These are phyloP conservation scores for Rhinichthys osculus DNA, from an alignment of 2,797 vertebrate genomes.

Conservation along the genomic window DNA sequence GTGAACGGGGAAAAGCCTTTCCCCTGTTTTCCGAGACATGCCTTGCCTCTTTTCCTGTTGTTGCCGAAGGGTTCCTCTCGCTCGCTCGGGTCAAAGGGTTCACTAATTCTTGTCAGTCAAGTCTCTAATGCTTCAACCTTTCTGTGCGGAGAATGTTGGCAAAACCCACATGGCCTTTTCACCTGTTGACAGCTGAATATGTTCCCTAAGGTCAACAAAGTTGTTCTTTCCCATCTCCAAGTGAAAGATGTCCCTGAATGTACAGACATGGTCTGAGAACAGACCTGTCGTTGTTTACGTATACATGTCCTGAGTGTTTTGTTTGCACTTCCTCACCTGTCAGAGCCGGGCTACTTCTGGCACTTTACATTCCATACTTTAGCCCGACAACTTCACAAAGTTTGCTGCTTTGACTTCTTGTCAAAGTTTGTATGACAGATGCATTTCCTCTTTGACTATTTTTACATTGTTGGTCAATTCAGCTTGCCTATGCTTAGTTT, in stretches of 20 bases:
- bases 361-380: constrained; percentile 46
- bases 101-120: constrained; percentile 27
- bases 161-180: constrained; percentile 33
- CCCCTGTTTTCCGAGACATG: constrained; percentile 54
- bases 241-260: constrained; percentile 19
- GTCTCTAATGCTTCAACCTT: constrained; percentile 25
- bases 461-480: background rate
- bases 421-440: constrained; percentile 26
- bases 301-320: constrained; percentile 31
- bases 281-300: constrained; percentile 44
- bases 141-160: constrained; percentile 25
- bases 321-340: constrained; percentile 41
- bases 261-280: constrained; percentile 18
- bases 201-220: constrained; percentile 28
- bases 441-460: background rate
- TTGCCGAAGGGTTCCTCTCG: constrained; percentile 51
- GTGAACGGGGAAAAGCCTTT: constrained; percentile 55
- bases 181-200: constrained; percentile 42
- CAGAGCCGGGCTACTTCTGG: constrained; percentile 8
- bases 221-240: constrained; percentile 14
- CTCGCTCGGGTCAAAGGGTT: constrained; percentile 44
- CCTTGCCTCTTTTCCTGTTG: constrained; percentile 60
- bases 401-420: constrained; percentile 21
- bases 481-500: background rate
- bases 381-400: background rate